These are phyloP conservation scores for Malurus alboscapulatus DNA, from an alignment of 2,113 vertebrate genomes.

Conservation along the genomic window DNA sequence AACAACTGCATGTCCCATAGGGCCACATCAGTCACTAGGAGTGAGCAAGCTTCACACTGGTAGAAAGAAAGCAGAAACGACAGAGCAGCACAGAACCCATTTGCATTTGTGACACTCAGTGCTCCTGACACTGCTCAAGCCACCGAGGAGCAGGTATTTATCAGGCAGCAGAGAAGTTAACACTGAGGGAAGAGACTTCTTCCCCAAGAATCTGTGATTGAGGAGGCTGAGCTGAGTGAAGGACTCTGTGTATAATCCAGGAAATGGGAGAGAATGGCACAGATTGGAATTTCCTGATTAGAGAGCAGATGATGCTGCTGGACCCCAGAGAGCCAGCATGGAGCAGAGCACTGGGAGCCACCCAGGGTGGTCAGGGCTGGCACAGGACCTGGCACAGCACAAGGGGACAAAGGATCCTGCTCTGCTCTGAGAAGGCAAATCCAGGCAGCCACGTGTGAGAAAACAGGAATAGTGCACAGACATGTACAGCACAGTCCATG, in stretches of 20 bases:
- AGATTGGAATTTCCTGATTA: background rate
- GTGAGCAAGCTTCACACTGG: background rate
- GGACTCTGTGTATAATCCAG: background rate
- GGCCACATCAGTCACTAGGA: background rate
- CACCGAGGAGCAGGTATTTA: background rate
- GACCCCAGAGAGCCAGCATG: background rate
- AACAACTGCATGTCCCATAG: background rate
- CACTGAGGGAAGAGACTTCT: background rate
- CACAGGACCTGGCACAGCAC: background rate
- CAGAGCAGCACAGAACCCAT: background rate
- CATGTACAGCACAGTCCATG: background rate
- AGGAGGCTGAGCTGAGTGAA: background rate
- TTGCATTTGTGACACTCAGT: background rate
- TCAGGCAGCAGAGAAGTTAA: background rate
- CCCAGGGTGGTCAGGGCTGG: fast-evolving
- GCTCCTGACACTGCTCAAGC: background rate
- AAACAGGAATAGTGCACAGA: background rate
- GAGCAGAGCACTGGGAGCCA: background rate
- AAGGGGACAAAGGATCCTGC: background rate
- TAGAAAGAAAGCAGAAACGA: background rate
- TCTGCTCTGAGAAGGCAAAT: background rate
- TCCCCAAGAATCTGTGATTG: background rate
- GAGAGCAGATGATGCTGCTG: background rate
- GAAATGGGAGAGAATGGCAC: background rate
- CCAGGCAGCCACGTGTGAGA: background rate